A percentile compares a stretch with the other conserved stretches of the same genome.
Evolutionary conservation across 2,888 invertebrate species (phyloP).

Genomic region (Tipula helvola): DNA sequence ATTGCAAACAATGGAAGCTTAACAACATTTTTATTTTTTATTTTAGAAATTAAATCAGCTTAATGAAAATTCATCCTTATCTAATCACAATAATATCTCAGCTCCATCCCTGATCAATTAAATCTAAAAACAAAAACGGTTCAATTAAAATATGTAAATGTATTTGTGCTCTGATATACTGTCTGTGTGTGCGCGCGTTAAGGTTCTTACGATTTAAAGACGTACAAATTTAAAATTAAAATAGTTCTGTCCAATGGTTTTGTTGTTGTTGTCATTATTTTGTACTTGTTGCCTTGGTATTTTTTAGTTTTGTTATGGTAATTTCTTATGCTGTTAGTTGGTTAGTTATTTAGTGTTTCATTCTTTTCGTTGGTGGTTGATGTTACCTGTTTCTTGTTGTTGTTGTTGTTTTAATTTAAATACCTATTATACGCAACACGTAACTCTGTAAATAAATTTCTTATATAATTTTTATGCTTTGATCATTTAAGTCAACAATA

Average conservation of each 20-base stretch:
- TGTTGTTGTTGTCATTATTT: neutral
- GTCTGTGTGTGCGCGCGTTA: neutral
- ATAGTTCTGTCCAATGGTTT: neutral
- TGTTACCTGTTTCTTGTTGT: neutral
- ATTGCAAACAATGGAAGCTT: neutral
- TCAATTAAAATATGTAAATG: neutral
- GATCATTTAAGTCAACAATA: conserved; percentile 4
- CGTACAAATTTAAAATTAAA: neutral
- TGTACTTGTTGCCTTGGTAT: neutral
- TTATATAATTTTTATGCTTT: neutral
- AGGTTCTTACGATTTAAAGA: neutral
- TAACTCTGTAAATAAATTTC: neutral
- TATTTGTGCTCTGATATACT: too few species aligned
- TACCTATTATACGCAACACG: conserved; percentile 4
- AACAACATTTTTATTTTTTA: neutral
- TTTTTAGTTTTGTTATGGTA: neutral
- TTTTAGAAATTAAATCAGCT: neutral
- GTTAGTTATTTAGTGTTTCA: neutral
- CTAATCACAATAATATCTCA: neutral
- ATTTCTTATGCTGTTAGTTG: neutral
- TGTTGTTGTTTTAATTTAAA: neutral
- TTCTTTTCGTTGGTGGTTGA: neutral
- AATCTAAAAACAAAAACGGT: neutral
- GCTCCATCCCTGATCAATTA: neutral
- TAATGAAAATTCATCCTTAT: neutral